Conservation (phyloP, 1,140 invertebrate species). For the Pogonomyrmex californicus region DNA sequence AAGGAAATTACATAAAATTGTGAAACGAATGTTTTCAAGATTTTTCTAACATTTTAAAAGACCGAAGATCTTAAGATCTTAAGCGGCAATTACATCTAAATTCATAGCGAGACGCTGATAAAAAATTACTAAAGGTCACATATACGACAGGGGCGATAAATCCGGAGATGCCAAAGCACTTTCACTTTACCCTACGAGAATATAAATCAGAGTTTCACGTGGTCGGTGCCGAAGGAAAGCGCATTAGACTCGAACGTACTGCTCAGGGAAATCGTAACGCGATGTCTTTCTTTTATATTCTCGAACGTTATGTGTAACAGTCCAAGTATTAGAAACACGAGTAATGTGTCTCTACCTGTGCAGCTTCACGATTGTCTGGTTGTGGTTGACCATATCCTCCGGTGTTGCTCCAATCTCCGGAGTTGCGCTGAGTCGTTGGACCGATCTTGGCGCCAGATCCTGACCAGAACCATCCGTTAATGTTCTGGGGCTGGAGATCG, state of each 20-base stretch:
- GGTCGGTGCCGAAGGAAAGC: slow-evolving; percentile 23
- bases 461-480: slow-evolving; percentile 98
- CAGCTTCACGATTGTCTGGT: slow-evolving; percentile 96
- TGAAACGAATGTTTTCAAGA: background rate
- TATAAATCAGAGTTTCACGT: slow-evolving; percentile 59
- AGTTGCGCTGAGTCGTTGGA: slow-evolving; percentile 94
- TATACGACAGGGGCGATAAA: slow-evolving; percentile 23
- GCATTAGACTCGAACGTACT: slow-evolving; percentile 1
- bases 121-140: slow-evolving; percentile 43
- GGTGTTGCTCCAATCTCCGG: slow-evolving; percentile 95
- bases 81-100: background rate
- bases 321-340: background rate
- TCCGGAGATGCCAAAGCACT: slow-evolving; percentile 39
- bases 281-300: background rate
- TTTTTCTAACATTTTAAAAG: background rate
- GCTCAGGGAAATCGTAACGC: background rate
- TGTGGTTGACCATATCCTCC: slow-evolving; percentile 95
- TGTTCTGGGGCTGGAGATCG: slow-evolving; percentile 94
- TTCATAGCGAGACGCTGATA: slow-evolving; percentile 1
- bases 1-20: background rate
- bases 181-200: slow-evolving; percentile 43
- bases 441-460: slow-evolving; percentile 96
- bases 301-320: background rate
- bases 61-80: background rate
- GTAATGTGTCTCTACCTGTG: slow-evolving; percentile 88